Percentiles rank a stretch among this genome's conserved stretches.
These are phyloP conservation scores for Myodes glareolus DNA, from an alignment of 2,113 vertebrate species.

Conservation along the genomic window DNA sequence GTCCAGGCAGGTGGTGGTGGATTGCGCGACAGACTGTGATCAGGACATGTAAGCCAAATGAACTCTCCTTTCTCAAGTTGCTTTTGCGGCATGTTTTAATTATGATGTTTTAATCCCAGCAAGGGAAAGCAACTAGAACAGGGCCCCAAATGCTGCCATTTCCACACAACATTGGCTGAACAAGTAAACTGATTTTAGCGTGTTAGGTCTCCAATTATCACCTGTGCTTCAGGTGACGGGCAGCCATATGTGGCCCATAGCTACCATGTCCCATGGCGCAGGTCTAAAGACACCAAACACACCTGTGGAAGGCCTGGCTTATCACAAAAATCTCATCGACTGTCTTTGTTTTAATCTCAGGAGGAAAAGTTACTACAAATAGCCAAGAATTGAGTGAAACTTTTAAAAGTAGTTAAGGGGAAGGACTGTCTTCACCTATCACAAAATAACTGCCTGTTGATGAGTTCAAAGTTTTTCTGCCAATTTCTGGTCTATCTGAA, in stretches of 20 bases:
- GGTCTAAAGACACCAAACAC: neutral
- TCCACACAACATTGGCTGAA: neutral
- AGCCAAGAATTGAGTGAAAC: neutral
- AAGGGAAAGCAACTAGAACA: neutral
- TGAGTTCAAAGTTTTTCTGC: conserved; percentile 14
- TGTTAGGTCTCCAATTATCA: neutral
- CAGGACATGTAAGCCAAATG: neutral
- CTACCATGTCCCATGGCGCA: too few species aligned
- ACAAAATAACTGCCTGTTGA: neutral
- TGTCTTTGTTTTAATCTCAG: neutral
- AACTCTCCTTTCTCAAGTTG: neutral
- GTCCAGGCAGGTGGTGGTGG: neutral
- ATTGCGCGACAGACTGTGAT: too few species aligned
- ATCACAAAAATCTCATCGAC: neutral
- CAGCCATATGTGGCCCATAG: rapidly evolving
- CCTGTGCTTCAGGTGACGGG: neutral
- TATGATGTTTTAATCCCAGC: neutral
- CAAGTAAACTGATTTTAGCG: neutral
- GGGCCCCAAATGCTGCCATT: neutral
- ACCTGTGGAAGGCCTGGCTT: too few species aligned
- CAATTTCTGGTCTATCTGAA: neutral
- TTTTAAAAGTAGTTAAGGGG: neutral
- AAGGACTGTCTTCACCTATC: conserved; percentile 8
- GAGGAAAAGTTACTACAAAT: neutral
- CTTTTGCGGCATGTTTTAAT: neutral